These are phyloP conservation scores for Campoplex nolae DNA, from an alignment of 2,888 invertebrate genomes.

Conservation along the genomic window DNA sequence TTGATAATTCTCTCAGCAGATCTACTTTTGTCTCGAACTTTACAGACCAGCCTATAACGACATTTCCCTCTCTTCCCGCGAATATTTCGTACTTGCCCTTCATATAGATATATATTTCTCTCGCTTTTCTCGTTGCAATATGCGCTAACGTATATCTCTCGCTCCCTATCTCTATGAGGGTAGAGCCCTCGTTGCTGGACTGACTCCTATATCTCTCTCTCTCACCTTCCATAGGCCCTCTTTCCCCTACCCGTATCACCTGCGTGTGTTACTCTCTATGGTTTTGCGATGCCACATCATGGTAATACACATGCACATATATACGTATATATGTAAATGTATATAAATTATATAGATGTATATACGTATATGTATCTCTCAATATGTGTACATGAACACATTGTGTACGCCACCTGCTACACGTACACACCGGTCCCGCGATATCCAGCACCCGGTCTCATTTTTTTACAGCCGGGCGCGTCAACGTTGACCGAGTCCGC, in stretches of 20 bases:
- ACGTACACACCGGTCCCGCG: constrained; percentile 59
- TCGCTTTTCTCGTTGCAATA: constrained; percentile 7
- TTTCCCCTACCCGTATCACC: constrained; percentile 69
- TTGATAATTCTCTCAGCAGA: background rate
- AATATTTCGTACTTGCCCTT: background rate
- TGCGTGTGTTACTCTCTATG: constrained; percentile 68
- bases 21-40: background rate
- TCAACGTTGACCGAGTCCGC: constrained; percentile 30
- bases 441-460: constrained; percentile 52
- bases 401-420: constrained; percentile 76
- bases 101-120: background rate
- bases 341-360: background rate
- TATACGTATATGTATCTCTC: background rate
- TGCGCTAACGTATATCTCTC: constrained; percentile 33
- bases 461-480: constrained; percentile 28
- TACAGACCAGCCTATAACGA: constrained; percentile 50
- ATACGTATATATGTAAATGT: constrained; percentile 2
- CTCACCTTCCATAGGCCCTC: constrained; percentile 26
- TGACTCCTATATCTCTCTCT: constrained; percentile 45
- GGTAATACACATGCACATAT: constrained; percentile 30
- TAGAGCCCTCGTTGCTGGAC: constrained; percentile 51
- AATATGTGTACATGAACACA: constrained; percentile 34
- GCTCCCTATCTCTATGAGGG: constrained; percentile 61
- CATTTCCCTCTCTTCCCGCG: background rate
- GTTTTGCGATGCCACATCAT: constrained; percentile 55